Base-by-base conservation (phyloP, 1,140 invertebrate species). In the Heliconius melpomene region DNA sequence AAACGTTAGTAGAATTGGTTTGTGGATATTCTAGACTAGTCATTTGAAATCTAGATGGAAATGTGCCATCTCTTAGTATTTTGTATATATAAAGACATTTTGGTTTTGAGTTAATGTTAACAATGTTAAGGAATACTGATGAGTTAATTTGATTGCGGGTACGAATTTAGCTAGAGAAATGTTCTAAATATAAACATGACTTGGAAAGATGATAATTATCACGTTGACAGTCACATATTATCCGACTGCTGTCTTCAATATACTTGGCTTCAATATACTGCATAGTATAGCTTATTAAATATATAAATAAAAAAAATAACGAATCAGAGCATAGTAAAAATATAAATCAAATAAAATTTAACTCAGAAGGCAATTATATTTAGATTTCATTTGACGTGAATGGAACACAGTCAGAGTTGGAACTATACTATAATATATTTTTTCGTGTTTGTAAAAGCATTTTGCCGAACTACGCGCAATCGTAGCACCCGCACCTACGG, bases 401-500 rank as follows among this genome's bases (percentile, higher is more conserved):
- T 20, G 18, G 16, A n/a, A 57, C 23, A 23, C 8, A n/a, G 9
- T 23, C n/a, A 57, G n/a, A 8, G 50, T 52, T 52, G 50, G 50
- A 20, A 20, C 50, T 52, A 52, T 52, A 20, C 50, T 52, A 52
- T 6, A 52, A 52, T 57, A 57, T 57, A 57, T 8, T 57, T 23
- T 57, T 3, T 7, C 9, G 54, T 57, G 18, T 66, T 66, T 29
- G 6, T 29, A 66, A 66, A 66, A 66, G 11, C 26, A 71, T 40
- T 72, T 72, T 72, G 66, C 32, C 76, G 18, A 26, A n/a, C 23
- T 6, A 60, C 23, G 73, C 60, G 70, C 57, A 78, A 79, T 75
- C 73, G 70, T 76, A 60, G 82, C 83, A 70, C 80, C 13, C 13
- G 32, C 6, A 32, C 32, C 32, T 36, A 36, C 32, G 32, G 32